These are phyloP conservation scores for Brienomyrus longianalis DNA, from an alignment of 2,113 vertebrate genomes.

Conservation along the genomic window DNA sequence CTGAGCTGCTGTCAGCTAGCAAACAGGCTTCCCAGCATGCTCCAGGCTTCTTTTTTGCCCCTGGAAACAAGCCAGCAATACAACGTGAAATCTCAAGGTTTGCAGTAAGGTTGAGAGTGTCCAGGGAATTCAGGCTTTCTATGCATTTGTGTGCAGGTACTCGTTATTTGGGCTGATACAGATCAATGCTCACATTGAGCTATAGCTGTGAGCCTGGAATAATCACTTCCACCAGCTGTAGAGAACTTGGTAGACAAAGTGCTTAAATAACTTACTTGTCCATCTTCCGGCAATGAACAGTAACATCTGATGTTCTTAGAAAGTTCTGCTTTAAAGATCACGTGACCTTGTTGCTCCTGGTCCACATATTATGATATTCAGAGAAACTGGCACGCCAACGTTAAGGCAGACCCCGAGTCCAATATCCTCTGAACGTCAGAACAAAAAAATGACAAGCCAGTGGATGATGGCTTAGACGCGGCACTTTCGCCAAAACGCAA, in stretches of 20 bases:
- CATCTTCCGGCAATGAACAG: not conserved
- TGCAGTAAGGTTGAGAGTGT: not conserved
- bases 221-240: not conserved
- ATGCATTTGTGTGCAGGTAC: not conserved
- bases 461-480: not conserved
- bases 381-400: not conserved
- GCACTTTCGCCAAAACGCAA: not conserved
- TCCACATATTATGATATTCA: not conserved
- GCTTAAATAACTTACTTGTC: not conserved
- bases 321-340: not conserved
- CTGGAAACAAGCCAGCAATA: slow-evolving; percentile 3
- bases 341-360: not conserved
- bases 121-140: not conserved
- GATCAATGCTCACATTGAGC: not conserved
- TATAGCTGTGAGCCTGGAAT: not conserved
- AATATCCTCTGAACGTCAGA: not conserved
- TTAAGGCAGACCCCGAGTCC: not conserved
- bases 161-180: not conserved
- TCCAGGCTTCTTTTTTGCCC: not conserved
- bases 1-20: not conserved
- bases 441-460: not conserved
- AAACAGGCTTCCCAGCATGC: not conserved
- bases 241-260: not conserved
- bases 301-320: not conserved
- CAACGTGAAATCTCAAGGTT: not conserved